These are phyloP conservation scores for Athalia cordata DNA, from an alignment of 2,888 invertebrate species.

Conservation along the genomic window DNA sequence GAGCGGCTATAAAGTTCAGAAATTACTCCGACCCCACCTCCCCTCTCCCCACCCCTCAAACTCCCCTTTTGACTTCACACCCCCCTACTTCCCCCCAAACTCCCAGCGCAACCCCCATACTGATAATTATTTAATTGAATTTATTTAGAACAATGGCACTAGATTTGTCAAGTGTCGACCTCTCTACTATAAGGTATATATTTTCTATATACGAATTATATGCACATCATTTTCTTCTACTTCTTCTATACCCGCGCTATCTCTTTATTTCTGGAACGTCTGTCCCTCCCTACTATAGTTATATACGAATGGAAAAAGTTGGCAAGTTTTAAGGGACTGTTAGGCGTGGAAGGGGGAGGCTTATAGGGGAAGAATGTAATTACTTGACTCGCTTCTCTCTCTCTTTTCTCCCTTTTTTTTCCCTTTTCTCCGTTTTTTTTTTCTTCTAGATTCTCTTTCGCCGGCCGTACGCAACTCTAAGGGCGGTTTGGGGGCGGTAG, in stretches of 20 bases:
- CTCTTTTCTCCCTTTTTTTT: constrained; percentile 18
- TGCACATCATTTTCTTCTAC: background rate
- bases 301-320: constrained; percentile 36
- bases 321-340: constrained; percentile 31
- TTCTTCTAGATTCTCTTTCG: constrained; percentile 44
- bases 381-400: constrained; percentile 22
- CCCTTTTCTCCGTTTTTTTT: constrained; percentile 42
- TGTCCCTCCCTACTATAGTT: background rate
- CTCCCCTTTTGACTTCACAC: constrained; percentile 61
- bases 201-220: background rate
- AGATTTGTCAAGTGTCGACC: constrained; percentile 39
- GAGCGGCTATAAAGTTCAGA: constrained; percentile 70
- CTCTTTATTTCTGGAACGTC: constrained; percentile 2
- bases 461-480: constrained; percentile 36
- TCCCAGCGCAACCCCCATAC: constrained; percentile 31
- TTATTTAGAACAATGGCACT: constrained; percentile 54
- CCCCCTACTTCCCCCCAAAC: constrained; percentile 1
- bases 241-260: background rate
- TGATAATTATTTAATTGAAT: constrained; percentile 72
- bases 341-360: constrained; percentile 1
- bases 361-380: constrained; percentile 38
- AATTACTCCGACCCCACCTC: constrained; percentile 55
- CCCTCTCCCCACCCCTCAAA: constrained; percentile 41
- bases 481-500: constrained; percentile 42
- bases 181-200: background rate